Evolutionary conservation across 2,113 vertebrate genomes (phyloP).

Genomic region (Takifugu bimaculatus): DNA sequence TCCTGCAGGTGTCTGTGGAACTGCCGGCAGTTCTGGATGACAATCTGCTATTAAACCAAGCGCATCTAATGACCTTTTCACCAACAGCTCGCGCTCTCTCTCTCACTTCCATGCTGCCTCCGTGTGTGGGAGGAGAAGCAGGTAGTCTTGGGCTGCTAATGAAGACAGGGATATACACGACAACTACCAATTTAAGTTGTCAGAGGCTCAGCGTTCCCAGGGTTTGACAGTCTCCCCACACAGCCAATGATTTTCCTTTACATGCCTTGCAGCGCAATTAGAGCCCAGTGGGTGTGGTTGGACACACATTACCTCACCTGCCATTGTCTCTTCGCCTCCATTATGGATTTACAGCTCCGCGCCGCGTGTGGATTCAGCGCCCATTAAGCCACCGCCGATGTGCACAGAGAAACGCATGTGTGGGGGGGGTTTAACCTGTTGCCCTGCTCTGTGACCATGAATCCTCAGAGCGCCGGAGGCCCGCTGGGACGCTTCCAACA

Average conservation of each 20-base stretch:
- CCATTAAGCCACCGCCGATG: conserved; percentile 24
- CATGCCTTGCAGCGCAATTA: conserved; percentile 53
- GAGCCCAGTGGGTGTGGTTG: conserved; percentile 53
- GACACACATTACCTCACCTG: conserved; percentile 44
- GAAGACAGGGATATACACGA: conserved; percentile 68
- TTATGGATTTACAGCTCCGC: conserved; percentile 34
- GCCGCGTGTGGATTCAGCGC: conserved; percentile 25
- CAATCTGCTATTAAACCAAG: conserved; percentile 57
- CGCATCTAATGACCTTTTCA: conserved; percentile 66
- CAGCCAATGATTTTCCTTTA: conserved; percentile 44
- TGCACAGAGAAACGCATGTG: neutral
- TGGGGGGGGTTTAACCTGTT: conserved; percentile 15
- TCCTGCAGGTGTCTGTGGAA: conserved; percentile 20
- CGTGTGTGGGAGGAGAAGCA: conserved; percentile 47
- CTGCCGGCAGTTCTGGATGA: conserved; percentile 31
- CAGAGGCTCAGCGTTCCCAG: conserved; percentile 43
- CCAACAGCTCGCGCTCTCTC: conserved; percentile 24
- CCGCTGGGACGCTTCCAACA: too few species aligned
- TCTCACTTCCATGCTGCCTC: neutral
- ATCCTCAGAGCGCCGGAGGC: too few species aligned
- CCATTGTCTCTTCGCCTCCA: conserved; percentile 44
- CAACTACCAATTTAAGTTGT: conserved; percentile 74
- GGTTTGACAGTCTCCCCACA: conserved; percentile 50
- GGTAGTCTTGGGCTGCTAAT: conserved; percentile 63
- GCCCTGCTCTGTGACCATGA: too few species aligned